Evolutionary conservation across 2,113 vertebrate genomes (phyloP), one percentile per base, ranked within the genome.

Genomic region (Rhabdornis inornatus): DNA sequence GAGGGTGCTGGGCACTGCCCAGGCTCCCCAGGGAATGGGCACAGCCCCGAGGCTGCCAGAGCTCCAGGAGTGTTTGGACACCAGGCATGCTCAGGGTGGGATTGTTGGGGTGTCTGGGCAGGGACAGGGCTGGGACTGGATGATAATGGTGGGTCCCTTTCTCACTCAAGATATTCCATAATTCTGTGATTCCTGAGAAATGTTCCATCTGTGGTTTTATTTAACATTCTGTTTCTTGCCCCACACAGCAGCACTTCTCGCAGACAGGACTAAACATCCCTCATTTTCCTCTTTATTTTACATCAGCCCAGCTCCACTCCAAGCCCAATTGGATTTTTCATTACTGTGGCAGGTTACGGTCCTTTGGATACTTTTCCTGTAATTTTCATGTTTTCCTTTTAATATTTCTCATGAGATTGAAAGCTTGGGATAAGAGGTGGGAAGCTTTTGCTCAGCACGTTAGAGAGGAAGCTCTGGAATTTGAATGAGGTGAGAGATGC

Each of bases 311-410:
- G 39, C 70, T 87, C 68, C 81, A 50, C 72, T 84, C 71, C 56
- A 50, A 49, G 84, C 85, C 60, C 87, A 85, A 95, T 66, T 87
- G 90, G 79, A 74, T 95, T 95, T 90, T 81, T 82, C 71, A 59
- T 96, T 91, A 25, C 80, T 39, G 31, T 76, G 80, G 61, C 85
- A 90, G 74, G 89, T 93, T 88, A 59, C 11, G 30, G 75, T 94
- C 88, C 85, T 95, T 87, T 35, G 71, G 84, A 94, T 77, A 57
- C 79, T 92, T 88, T 94, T 88, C 79, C 85, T 80, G 92, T 96
- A 87, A 95, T 94, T 95, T 96, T 84, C 95, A 33, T 70, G 61
- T 94, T 96, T 95, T 90, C 75, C 42, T 94, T 94, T 95, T 83
- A 93, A 76, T 95, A 85, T 92, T 95, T 88, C 94, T 95, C 79